Evolutionary conservation across 2,888 invertebrate genomes (phyloP), one percentile per base, ranked within the genome.

Genomic region (Microplitis manilae): DNA sequence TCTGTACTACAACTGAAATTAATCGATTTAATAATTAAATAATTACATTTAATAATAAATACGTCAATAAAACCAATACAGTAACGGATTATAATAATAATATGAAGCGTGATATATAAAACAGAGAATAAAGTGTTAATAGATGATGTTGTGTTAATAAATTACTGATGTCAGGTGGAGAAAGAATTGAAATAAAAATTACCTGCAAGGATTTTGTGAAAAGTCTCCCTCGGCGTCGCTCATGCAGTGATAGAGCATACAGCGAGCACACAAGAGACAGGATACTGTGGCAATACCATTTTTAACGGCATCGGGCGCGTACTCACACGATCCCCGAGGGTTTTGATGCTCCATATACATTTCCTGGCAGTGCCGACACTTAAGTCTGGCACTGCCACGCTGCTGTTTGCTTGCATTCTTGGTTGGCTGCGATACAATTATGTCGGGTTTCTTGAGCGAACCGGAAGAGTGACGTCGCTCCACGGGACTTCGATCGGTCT

Each of bases 171-270:
- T 7, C 13, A 39, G 13, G 6, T 68, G n/a, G 5, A 1, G 1
- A 30, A 67, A 67, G 30, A 30, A 30, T 30, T 30, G 30, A 65
- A 15, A 75, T 39, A 73, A 73, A 62, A 73, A 62, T 39, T 83
- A 88, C 89, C 95, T 94, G 91, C 97, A 98, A 7, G 97, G 97
- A 87, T 95, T 96, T 87, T 94, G 93, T 74, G 93, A 93, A 89
- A 95, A 95, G 70, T 97, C 97, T 1, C 96, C 97, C 87, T 97
- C 97, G 1, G 95, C 93, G 90, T 97, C 97, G 82, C 96, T 93
- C 93, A 96, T 95, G 90, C 98, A 98, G 91, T 98, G 97, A 91
- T 97, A 98, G 86, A 97, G 92, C 93, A 97, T 94, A 86, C 97
- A 95, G 90, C 95, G 94, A 17, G 97, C 97, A 90, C 97, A 96